Percentiles rank a stretch among this genome's conserved stretches.
phyloP scores from a whole-genome alignment of 2,113 vertebrate genomes.

The Pedetes capensis region DNA sequence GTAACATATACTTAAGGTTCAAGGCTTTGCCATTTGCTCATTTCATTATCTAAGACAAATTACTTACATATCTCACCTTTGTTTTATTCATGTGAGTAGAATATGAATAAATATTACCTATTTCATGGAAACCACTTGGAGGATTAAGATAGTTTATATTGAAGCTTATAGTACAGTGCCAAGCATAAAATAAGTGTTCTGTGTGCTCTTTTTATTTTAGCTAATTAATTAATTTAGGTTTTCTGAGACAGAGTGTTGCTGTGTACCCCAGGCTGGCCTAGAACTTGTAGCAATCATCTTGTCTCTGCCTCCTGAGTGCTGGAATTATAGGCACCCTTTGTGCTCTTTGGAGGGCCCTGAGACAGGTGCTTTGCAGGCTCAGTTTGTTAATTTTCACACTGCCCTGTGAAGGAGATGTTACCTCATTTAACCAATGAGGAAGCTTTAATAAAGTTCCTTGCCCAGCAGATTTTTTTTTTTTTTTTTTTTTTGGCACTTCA shows the following conservation, averaged over 20 bases:
- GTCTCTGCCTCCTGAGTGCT: no score
- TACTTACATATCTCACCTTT: background rate
- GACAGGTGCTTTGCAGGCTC: background rate
- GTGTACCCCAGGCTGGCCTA: no score
- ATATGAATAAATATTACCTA: background rate
- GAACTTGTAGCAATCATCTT: no score
- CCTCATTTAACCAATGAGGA: background rate
- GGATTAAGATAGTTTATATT: background rate
- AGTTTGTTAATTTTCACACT: background rate
- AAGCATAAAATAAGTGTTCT: background rate
- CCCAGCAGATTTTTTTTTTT: background rate
- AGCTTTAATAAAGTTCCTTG: background rate
- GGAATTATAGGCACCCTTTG: no score
- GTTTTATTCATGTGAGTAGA: conserved; percentile 1
- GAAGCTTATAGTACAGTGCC: background rate
- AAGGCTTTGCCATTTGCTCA: background rate
- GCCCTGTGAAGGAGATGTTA: background rate
- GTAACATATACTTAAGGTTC: background rate
- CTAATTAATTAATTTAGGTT: no score
- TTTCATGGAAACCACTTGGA: background rate
- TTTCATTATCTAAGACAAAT: background rate
- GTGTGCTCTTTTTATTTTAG: background rate
- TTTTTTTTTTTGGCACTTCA: background rate
- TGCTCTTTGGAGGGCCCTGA: background rate
- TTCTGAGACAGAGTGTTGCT: no score